Conservation (phyloP, 1,140 invertebrate species). For the Phymastichus coffea region DNA sequence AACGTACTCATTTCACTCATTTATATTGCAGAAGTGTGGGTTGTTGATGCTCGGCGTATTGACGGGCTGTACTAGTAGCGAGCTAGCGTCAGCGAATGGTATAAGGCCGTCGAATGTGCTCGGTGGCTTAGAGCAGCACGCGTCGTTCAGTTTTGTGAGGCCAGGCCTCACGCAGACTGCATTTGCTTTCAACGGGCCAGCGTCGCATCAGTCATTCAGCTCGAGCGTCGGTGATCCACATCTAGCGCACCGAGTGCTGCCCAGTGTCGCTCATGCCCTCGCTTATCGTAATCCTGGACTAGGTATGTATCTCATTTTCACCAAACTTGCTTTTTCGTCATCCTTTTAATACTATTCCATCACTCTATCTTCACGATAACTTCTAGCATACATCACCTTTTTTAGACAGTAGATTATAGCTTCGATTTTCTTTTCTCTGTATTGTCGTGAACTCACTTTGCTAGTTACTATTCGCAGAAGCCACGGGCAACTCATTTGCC, state of each 20-base stretch:
- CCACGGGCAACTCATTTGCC: background rate
- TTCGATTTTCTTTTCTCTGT: background rate
- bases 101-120: conserved; percentile 41
- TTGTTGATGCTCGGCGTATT: background rate
- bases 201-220: conserved; percentile 47
- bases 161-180: conserved; percentile 49
- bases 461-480: background rate
- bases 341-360: too few species aligned
- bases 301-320: conserved; percentile 30
- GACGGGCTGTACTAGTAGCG: background rate
- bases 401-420: too few species aligned
- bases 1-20: too few species aligned
- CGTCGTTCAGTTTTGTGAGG: conserved; percentile 47
- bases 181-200: conserved; percentile 45
- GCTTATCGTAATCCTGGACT: conserved; percentile 46
- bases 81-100: conserved; percentile 30
- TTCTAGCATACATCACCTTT: too few species aligned
- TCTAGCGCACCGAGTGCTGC: conserved; percentile 40
- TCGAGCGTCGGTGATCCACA: conserved; percentile 46
- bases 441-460: background rate
- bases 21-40: too few species aligned
- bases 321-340: background rate
- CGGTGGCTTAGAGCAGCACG: conserved; percentile 44
- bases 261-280: conserved; percentile 43
- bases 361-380: too few species aligned